Percentiles rank a stretch among this genome's conserved stretches.
Evolutionary conservation across 53 echinoderm and acorn worm species (phyloP).

Genomic region (Apostichopus leukothele): DNA sequence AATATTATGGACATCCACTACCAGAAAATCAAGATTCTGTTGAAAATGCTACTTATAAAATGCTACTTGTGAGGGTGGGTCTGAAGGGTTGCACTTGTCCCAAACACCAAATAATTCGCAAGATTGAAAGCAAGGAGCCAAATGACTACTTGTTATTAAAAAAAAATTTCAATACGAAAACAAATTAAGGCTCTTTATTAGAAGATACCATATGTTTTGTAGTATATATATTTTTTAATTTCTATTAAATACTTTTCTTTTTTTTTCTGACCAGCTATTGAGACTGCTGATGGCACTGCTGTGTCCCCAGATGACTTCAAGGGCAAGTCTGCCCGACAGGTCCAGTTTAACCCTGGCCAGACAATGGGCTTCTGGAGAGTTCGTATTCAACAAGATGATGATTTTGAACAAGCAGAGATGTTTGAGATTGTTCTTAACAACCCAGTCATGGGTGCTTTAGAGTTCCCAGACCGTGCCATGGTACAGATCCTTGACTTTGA

Average conservation of each 20-base stretch:
- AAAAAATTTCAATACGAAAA: too few species aligned
- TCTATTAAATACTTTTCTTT: not conserved
- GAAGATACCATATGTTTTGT: too few species aligned
- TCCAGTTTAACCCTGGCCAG: slow-evolving; percentile 99
- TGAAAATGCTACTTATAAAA: too few species aligned
- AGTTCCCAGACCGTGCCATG: slow-evolving; percentile 87
- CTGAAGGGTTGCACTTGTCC: too few species aligned
- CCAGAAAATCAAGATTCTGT: too few species aligned
- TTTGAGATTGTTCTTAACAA: slow-evolving; percentile 92
- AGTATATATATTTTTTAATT: too few species aligned
- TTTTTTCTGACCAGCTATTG: slow-evolving; percentile 66
- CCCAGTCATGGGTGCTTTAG: slow-evolving; percentile 97
- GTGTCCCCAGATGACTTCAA: slow-evolving; percentile 85
- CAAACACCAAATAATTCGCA: too few species aligned
- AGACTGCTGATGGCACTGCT: slow-evolving; percentile 90
- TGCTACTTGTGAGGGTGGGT: too few species aligned
- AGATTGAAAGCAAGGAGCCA: too few species aligned
- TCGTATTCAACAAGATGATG: slow-evolving; percentile 71
- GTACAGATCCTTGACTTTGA: slow-evolving; percentile 82
- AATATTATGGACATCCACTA: not conserved
- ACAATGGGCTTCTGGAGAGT: slow-evolving; percentile 96
- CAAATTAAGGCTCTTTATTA: too few species aligned
- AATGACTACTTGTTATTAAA: too few species aligned
- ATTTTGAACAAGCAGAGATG: slow-evolving; percentile 75
- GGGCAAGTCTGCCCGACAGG: slow-evolving; percentile 93